Evolutionary conservation across 37 sponge, comb jelly and placozoan genomes (phyloP).

Genomic region (Ianthella basta): DNA sequence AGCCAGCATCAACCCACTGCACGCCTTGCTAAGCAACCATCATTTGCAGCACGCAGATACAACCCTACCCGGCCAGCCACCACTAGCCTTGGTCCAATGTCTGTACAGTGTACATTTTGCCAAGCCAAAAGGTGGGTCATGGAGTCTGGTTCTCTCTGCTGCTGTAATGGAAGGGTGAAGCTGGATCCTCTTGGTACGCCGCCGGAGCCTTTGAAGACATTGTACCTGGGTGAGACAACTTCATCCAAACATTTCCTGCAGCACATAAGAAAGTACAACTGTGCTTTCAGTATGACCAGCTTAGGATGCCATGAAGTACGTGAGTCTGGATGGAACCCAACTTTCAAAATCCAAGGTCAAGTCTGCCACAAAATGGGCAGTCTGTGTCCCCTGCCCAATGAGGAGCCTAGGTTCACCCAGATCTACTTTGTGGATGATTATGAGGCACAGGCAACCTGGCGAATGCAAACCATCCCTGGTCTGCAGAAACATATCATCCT

Average conservation of each 20-base stretch:
- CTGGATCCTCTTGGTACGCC: not conserved
- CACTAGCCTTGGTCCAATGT: not conserved
- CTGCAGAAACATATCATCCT: not conserved
- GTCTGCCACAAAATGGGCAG: conserved; percentile 49
- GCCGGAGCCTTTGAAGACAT: not conserved
- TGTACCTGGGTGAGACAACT: not conserved
- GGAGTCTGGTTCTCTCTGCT: conserved; percentile 13
- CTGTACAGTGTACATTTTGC: conserved; percentile 6
- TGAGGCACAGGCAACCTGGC: not conserved
- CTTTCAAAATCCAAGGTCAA: conserved; percentile 52
- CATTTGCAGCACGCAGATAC: too few relatives aligned
- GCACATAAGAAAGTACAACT: conserved; percentile 29
- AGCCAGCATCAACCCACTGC: too few relatives aligned
- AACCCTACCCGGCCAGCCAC: not conserved
- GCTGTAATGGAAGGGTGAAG: conserved; percentile 5
- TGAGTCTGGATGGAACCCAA: conserved; percentile 37
- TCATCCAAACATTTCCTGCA: conserved; percentile 4
- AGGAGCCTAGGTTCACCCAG: conserved; percentile 20
- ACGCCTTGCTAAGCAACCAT: too few relatives aligned
- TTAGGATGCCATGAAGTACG: conserved; percentile 9
- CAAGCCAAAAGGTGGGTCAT: not conserved
- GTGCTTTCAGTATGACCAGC: conserved; percentile 18
- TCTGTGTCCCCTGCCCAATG: conserved; percentile 35
- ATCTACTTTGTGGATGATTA: not conserved
- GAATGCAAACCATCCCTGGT: not conserved